Evolutionary conservation across 2,797 vertebrate genomes (phyloP), one percentile per base, ranked within the genome.

Genomic region (Catamblyrhynchus diadema): DNA sequence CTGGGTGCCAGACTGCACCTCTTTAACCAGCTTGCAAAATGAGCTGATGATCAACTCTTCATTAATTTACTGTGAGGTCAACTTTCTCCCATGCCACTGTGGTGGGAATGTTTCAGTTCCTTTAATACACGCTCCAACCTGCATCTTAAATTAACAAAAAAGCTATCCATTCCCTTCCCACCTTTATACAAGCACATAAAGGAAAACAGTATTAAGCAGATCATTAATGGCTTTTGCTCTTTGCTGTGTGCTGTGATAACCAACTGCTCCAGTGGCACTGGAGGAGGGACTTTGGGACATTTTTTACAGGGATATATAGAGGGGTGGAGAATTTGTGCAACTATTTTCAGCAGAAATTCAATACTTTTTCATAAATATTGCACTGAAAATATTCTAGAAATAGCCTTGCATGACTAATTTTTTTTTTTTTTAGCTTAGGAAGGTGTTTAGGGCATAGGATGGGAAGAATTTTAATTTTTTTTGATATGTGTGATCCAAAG

Each of bases 41-140:
- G 25, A 65, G 33, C 20, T 81, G 53, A 6, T n/a, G 4, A 32
- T 10, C n/a, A 86, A 19, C 11, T 42, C 30, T 25, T 48, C 15
- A 17, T 60, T 59, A 47, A 42, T 42, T 67, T 44, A 3, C 25
- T 24, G 9, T 33, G 27, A 74, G 10, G 24, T 37, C 18, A 81
- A 4, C 27, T 59, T 50, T 64, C 33, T 78, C 22, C 32, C 6
- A 0, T 44, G 41, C 48, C 24, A 10, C 4, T 4, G 13, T n/a
- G 24, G 6, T 57, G 73, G 33, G 41, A 67, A 28, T 30, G 4
- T 72, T 14, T 42, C 4, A 4, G 39, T 67, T 81, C 64, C 44
- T 81, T 30, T 53, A 32, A 6, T 33, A 7, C 21, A 24, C 0
- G 0, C 42, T 75, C 39, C 41, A 57, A 65, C 14, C 16, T 80